Conservation (phyloP, 2,797 vertebrate species). For the Peromyscus attwateri region DNA sequence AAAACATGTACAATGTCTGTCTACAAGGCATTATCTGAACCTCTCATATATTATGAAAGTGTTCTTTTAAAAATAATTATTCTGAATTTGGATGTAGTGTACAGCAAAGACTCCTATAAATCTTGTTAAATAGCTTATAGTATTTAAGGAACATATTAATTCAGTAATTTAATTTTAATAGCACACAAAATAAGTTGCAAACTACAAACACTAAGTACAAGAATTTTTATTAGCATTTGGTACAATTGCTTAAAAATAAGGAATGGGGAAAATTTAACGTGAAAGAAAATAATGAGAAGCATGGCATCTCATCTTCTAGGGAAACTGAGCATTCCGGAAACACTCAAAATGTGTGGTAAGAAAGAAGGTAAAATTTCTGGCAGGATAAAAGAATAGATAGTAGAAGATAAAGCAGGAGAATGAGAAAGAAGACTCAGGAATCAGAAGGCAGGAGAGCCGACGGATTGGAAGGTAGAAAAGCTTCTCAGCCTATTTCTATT, state of each 20-base stretch:
- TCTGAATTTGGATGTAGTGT: constrained; percentile 57
- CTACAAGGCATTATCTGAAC: not conserved
- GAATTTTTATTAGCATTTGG: constrained; percentile 53
- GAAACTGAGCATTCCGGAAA: not conserved
- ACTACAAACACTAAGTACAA: constrained; percentile 45
- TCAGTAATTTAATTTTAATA: constrained; percentile 72
- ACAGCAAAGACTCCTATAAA: constrained; percentile 37
- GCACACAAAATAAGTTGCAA: constrained; percentile 63
- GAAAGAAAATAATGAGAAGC: not conserved
- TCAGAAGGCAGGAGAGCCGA: not conserved
- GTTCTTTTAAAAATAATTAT: not conserved
- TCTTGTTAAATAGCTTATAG: constrained; percentile 1
- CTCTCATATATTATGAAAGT: constrained; percentile 32
- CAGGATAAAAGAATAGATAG: not conserved
- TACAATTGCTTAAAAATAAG: constrained; percentile 15
- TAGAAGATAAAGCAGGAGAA: not conserved
- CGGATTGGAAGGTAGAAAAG: not conserved
- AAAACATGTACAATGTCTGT: not conserved
- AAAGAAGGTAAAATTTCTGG: not conserved
- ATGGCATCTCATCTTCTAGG: not conserved
- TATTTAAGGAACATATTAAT: constrained; percentile 67
- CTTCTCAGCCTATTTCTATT: not conserved
- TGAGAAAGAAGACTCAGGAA: not conserved
- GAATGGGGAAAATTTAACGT: not conserved
- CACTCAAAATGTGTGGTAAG: not conserved